Evolutionary conservation across 2,113 vertebrate species (phyloP).

Genomic region (Grammomys surdaster): DNA sequence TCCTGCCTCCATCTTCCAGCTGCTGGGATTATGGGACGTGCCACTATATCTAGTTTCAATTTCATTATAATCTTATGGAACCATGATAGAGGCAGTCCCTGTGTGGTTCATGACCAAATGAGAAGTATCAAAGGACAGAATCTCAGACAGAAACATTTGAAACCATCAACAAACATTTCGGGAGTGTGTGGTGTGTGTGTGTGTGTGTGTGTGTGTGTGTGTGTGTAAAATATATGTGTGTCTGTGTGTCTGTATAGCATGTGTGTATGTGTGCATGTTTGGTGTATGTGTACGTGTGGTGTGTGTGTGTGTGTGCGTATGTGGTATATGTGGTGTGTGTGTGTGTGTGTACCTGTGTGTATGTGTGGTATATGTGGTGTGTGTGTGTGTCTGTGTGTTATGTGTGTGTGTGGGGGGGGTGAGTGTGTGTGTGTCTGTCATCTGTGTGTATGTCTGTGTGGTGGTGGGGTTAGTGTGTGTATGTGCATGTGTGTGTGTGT

Average conservation of each 20-base stretch:
- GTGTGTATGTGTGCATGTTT: not conserved
- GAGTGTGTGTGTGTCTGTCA: not conserved
- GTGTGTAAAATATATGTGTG: no score
- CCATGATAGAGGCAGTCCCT: not conserved
- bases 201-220: no score
- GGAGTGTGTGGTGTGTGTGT: no score
- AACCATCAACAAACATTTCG: not conserved
- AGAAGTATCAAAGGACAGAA: not conserved
- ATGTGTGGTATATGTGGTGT: not conserved
- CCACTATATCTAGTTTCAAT: not conserved
- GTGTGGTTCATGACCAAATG: no score
- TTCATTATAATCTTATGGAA: not conserved
- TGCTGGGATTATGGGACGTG: no score
- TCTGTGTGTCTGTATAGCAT: no score
- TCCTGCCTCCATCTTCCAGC: not conserved
- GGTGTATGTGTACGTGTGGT: no score
- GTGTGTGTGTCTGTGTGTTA: no score
- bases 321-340: no score
- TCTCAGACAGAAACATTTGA: not conserved
- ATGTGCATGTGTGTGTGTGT: not conserved
- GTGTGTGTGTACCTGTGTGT: not conserved
- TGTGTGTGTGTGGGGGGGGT: not conserved
- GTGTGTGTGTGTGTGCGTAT: no score
- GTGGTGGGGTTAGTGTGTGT: not conserved
- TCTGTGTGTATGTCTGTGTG: not conserved